These are phyloP conservation scores for Halocynthia aurantium DNA, from an alignment of 23 tunicate species.

Conservation along the genomic window DNA sequence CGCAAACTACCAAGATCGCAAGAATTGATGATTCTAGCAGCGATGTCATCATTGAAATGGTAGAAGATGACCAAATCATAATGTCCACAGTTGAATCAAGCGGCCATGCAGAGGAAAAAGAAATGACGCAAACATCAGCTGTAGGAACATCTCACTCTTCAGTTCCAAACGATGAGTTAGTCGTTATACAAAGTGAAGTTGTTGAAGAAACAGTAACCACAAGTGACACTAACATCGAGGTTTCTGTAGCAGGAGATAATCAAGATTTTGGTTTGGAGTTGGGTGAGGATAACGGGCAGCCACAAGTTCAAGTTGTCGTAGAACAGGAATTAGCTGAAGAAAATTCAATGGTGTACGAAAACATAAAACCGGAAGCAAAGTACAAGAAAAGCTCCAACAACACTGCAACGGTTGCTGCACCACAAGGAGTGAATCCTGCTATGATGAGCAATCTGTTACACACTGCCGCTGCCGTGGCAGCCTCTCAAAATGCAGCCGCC, in stretches of 20 bases:
- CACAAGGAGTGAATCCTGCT: constrained; percentile 91
- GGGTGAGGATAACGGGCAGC: constrained; percentile 18
- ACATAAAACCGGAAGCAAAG: background rate
- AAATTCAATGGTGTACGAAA: background rate
- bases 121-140: background rate
- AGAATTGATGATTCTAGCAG: background rate
- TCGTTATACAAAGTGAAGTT: constrained; percentile 19
- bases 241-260: background rate
- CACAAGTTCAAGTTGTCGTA: constrained; percentile 81
- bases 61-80: constrained; percentile 2
- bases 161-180: background rate
- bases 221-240: background rate
- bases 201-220: constrained; percentile 27
- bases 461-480: constrained; percentile 97
- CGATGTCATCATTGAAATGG: constrained; percentile 23
- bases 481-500: constrained; percentile 89
- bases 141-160: background rate
- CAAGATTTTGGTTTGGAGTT: constrained; percentile 29
- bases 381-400: constrained; percentile 14
- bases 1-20: background rate
- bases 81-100: background rate
- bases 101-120: background rate
- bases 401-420: constrained; percentile 98
- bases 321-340: constrained; percentile 53
- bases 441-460: constrained; percentile 94